Conservation (phyloP, 2,797 vertebrate species). For the Phrynocephalus vlangalii region DNA sequence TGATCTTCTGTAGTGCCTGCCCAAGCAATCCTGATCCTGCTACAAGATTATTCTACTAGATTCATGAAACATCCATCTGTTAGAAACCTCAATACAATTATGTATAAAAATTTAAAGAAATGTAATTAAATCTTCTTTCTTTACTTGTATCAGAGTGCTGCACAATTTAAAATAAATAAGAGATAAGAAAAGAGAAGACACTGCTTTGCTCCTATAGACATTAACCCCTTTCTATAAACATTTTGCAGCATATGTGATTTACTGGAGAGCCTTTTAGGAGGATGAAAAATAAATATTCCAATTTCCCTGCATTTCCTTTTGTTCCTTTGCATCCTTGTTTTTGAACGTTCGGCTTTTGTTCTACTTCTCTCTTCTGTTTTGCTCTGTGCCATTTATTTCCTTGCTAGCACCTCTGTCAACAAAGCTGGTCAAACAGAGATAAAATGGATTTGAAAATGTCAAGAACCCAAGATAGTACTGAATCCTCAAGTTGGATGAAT, state of each 20-base stretch:
- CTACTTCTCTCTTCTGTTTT: background rate
- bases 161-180: too few relatives aligned
- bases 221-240: conserved; percentile 42
- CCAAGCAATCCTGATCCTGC: too few relatives aligned
- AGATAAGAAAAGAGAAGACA: background rate
- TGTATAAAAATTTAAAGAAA: too few relatives aligned
- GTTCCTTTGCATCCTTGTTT: conserved; percentile 20
- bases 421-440: conserved; percentile 55
- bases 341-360: conserved; percentile 11
- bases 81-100: too few relatives aligned
- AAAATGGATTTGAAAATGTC: conserved; percentile 18
- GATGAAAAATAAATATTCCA: background rate
- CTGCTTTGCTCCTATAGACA: conserved; percentile 37
- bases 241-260: conserved; percentile 14
- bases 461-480: conserved; percentile 3
- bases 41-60: too few relatives aligned
- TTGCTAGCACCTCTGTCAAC: background rate
- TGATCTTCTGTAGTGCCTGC: too few relatives aligned
- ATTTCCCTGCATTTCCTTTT: conserved; percentile 22
- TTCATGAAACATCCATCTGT: too few relatives aligned
- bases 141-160: too few relatives aligned
- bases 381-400: background rate
- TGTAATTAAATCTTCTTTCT: too few relatives aligned
- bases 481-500: conserved; percentile 6
- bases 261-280: background rate